Evolutionary conservation across 64 coral and sea anemone genomes (phyloP).

Genomic region (Trachythela sp.): DNA sequence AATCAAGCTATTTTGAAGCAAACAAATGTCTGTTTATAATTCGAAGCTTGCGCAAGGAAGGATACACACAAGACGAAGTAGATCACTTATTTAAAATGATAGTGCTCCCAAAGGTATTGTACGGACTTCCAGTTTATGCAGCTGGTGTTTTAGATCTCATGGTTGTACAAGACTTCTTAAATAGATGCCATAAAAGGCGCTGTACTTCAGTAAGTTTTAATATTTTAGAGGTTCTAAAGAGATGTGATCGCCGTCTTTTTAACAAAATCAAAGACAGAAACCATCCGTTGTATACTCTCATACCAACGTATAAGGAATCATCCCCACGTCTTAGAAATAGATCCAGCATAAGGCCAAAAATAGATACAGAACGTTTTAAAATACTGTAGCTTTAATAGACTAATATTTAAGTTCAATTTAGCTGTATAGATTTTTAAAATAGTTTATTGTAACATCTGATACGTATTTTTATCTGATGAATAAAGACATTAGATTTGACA

Average conservation of each 20-base stretch:
- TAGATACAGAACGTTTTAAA: background rate
- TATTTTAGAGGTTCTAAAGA: background rate
- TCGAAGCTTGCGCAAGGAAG: background rate
- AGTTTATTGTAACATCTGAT: background rate
- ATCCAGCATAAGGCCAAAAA: conserved; percentile 13
- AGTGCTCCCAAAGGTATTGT: background rate
- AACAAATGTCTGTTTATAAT: background rate
- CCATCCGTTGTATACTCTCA: background rate
- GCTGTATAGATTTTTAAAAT: background rate
- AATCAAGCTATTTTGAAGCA: no score
- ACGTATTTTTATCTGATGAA: background rate
- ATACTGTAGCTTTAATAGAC: background rate
- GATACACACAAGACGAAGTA: background rate
- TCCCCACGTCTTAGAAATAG: conserved; percentile 4
- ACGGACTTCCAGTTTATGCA: background rate
- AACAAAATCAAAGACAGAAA: background rate
- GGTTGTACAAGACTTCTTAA: background rate
- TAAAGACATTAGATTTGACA: background rate
- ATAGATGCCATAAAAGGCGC: background rate
- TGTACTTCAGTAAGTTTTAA: background rate
- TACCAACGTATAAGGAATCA: conserved; percentile 12
- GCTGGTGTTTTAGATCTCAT: background rate
- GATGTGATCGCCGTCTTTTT: background rate
- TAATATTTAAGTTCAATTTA: background rate
- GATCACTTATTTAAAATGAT: background rate